Evolutionary conservation across 2,888 invertebrate species (phyloP).

Genomic region (Caradrina kadenii): DNA sequence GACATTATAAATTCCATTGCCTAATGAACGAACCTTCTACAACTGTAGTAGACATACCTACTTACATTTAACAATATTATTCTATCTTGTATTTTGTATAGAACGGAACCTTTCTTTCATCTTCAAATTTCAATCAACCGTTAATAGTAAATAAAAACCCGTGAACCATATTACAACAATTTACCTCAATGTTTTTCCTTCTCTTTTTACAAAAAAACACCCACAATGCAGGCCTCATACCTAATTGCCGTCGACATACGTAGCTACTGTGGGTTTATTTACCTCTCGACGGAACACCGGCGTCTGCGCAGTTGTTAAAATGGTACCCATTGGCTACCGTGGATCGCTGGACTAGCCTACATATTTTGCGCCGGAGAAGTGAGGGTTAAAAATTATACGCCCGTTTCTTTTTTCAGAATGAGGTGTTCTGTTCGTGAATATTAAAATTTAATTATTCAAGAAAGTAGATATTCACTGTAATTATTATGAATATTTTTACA

Average conservation of each 20-base stretch:
- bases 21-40: too few species aligned
- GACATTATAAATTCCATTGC: too few species aligned
- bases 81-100: too few species aligned
- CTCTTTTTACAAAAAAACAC: constrained; percentile 21
- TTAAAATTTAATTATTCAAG: background rate
- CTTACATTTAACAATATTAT: too few species aligned
- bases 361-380: constrained; percentile 43
- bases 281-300: constrained; percentile 57
- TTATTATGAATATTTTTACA: background rate
- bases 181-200: constrained; percentile 14
- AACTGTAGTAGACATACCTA: too few species aligned
- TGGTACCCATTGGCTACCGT: constrained; percentile 67
- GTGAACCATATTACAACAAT: constrained; percentile 32
- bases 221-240: constrained; percentile 31
- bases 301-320: constrained; percentile 66
- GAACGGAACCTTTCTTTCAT: background rate
- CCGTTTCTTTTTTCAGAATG: background rate
- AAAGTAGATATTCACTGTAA: background rate
- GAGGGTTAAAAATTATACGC: constrained; percentile 14
- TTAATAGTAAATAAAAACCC: constrained; percentile 7
- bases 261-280: constrained; percentile 63
- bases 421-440: background rate
- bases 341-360: constrained; percentile 62
- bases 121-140: background rate
- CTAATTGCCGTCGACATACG: constrained; percentile 58